Percentiles rank a stretch among this genome's conserved stretches.
phyloP scores from a whole-genome alignment of 2,888 invertebrate genomes.

The Octonoba sinensis region DNA sequence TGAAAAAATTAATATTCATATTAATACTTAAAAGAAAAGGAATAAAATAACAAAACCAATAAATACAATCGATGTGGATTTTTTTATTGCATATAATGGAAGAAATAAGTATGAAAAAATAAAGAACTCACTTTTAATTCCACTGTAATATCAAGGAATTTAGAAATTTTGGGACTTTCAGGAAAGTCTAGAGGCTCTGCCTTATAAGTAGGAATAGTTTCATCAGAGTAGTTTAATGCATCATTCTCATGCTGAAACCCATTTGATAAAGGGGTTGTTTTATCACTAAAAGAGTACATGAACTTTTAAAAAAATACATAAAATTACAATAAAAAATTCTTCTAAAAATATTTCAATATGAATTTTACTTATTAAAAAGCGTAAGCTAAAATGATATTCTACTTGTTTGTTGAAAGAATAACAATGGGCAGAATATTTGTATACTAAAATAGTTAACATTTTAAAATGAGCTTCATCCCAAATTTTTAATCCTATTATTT shows the following conservation, averaged over 20 bases:
- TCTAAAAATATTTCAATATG: neutral
- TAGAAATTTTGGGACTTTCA: constrained; percentile 59
- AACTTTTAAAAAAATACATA: neutral
- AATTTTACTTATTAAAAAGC: too few species aligned
- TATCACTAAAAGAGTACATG: neutral
- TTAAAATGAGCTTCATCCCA: too few species aligned
- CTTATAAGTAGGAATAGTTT: constrained; percentile 59
- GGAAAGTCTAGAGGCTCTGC: constrained; percentile 67
- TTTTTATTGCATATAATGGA: neutral
- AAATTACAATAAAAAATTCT: neutral
- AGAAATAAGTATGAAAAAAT: neutral
- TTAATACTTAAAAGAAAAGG: neutral
- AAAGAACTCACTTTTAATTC: constrained; percentile 17
- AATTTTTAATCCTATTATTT: too few species aligned
- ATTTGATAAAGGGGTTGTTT: neutral
- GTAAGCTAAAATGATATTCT: too few species aligned
- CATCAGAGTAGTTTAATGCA: constrained; percentile 7
- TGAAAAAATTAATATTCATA: too few species aligned
- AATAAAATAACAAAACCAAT: neutral
- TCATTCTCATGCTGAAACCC: neutral
- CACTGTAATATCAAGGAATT: constrained; percentile 11
- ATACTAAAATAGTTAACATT: too few species aligned
- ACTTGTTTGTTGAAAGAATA: too few species aligned
- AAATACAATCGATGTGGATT: too few species aligned
- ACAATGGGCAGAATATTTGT: too few species aligned